Evolutionary conservation across 2,888 invertebrate genomes (phyloP), one percentile per base, ranked within the genome.

Genomic region (Julus scanicus): DNA sequence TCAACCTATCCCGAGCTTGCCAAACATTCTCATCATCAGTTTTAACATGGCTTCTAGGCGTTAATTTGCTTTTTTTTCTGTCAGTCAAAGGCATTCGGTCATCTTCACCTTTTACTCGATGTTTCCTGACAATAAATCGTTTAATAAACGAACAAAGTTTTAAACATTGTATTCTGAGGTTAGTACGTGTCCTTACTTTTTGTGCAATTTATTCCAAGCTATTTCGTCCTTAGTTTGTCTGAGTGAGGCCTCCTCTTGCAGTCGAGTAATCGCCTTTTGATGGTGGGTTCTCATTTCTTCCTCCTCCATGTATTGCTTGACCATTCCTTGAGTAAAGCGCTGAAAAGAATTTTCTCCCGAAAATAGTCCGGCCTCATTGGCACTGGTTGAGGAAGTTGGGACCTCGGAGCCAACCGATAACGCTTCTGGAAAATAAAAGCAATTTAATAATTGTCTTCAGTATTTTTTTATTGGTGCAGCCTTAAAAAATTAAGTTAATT

Each of bases 221-320:
- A 95, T 92, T 92, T 95, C 94, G 1, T 94, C 94, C 91, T 94
- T 94, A 0, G 95, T 95, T 90, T 95, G 93, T 92, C 95, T 95
- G 71, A 94, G 93, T 88, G 95, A 91, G 0, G 94, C 94, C 91
- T 95, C 94, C 91, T 95, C 95, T 9, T 95, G 93, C 88, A 95
- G 94, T 91, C 95, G 94, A 85, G 96, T 93, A 83, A 95, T 92
- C 84, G 94, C 93, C 89, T 94, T 93, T 90, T 95, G 93, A 91
- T 95, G 94, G 90, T 95, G 94, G 2, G 95, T 94, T 91, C 95
- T 93, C 20, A 93, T 92, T 90, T 95, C 94, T 92, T 96, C 95
- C 90, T 95, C 95, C 91, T 94, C 94, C 90, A 95, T 94, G 89
- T 92, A 91, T 90, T 92, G 92, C 85, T 90, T 90, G 1, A 92